Conservation (phyloP, 1,140 invertebrate species). For the Hyposmocoma kahamanoa region DNA sequence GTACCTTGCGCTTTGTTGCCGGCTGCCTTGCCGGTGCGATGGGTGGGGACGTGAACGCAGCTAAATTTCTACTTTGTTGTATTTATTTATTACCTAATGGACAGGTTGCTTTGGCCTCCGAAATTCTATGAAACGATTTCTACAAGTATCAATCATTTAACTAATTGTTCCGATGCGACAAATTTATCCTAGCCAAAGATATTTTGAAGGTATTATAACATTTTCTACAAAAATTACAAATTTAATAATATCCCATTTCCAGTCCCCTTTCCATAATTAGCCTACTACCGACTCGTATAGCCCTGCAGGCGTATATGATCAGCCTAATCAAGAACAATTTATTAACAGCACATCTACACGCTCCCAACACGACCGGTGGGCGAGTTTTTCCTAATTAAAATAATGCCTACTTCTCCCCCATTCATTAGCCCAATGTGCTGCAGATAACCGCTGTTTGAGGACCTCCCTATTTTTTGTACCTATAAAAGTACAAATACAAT, state of each 20-base stretch:
- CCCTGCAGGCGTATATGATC: not conserved
- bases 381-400: constrained; percentile 70
- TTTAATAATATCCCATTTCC: constrained; percentile 19
- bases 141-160: not conserved
- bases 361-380: constrained; percentile 21
- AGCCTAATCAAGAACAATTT: constrained; percentile 26
- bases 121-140: not conserved
- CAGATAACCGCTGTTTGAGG: constrained; percentile 59
- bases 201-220: not conserved
- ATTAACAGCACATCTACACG: constrained; percentile 16
- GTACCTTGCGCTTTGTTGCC: constrained; percentile 48
- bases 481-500: constrained; percentile 31
- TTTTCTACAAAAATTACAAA: not conserved
- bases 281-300: constrained; percentile 4
- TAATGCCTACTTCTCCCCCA: constrained; percentile 68
- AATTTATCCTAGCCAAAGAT: not conserved
- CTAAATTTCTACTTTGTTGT: constrained; percentile 58
- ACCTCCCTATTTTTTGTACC: constrained; percentile 32
- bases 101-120: constrained; percentile 43
- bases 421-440: constrained; percentile 69
- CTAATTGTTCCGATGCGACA: too few species aligned
- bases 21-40: constrained; percentile 10
- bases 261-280: constrained; percentile 2
- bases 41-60: constrained; percentile 47
- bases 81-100: constrained; percentile 67